phyloP scores from a whole-genome alignment of 2,797 vertebrate species.

The Podarcis siculus region DNA sequence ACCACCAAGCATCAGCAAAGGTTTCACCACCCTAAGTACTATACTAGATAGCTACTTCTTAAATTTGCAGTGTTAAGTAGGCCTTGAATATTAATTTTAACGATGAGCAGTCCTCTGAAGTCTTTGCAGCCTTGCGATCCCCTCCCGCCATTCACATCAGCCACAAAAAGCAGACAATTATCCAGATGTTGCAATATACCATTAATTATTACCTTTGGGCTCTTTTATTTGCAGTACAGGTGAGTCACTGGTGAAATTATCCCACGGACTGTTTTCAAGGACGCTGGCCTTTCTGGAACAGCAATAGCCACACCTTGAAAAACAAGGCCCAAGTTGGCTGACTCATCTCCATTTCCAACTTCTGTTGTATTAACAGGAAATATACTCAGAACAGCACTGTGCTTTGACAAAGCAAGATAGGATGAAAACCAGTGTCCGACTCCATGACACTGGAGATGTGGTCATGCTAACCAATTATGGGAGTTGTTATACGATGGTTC shows the following conservation, averaged over 20 bases:
- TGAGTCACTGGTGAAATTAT: conserved; percentile 27
- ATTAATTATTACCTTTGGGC: background rate
- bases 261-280: background rate
- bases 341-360: background rate
- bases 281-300: background rate
- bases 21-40: background rate
- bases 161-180: background rate
- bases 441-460: background rate
- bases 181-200: background rate
- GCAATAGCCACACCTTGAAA: background rate
- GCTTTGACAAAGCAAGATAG: background rate
- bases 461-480: background rate
- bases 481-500: background rate
- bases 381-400: background rate
- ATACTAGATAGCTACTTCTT: background rate
- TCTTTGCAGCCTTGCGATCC: too few species aligned
- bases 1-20: background rate
- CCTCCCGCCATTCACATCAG: background rate
- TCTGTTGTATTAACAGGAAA: background rate
- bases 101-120: too few species aligned
- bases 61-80: too few species aligned
- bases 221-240: background rate
- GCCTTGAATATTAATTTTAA: too few species aligned
- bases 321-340: background rate
- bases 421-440: background rate